phyloP scores from a whole-genome alignment of 2,113 vertebrate genomes.

The Lanius ludovicianus region DNA sequence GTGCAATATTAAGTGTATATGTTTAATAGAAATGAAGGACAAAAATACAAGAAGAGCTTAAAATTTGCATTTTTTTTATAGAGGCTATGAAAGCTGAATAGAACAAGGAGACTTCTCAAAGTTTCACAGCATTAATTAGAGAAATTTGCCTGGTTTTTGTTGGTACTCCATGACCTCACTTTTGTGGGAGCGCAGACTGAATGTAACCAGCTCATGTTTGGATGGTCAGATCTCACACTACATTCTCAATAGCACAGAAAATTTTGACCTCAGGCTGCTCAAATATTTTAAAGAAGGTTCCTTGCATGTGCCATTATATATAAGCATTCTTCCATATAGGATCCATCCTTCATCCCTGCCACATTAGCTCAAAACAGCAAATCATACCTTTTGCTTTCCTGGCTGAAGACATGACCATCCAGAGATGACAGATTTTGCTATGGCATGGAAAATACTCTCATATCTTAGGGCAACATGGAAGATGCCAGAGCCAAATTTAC shows the following conservation, averaged over 20 bases:
- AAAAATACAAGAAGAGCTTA: not conserved
- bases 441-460: not conserved
- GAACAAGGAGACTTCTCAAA: not conserved
- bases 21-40: not conserved
- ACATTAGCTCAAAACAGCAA: not conserved
- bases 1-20: not conserved
- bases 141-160: not conserved
- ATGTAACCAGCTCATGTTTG: not conserved
- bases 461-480: not conserved
- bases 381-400: not conserved
- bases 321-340: not conserved
- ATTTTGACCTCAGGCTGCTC: not conserved
- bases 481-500: not conserved
- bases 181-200: not conserved
- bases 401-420: not conserved
- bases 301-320: not conserved
- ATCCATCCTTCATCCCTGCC: not conserved
- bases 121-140: not conserved
- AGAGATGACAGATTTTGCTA: not conserved
- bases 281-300: not conserved
- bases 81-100: not conserved
- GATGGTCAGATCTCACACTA: not conserved
- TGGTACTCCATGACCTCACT: not conserved
- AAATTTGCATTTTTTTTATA: not conserved
- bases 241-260: not conserved